These are phyloP conservation scores for Argyrosomus japonicus DNA, from an alignment of 2,113 vertebrate genomes.

Conservation along the genomic window DNA sequence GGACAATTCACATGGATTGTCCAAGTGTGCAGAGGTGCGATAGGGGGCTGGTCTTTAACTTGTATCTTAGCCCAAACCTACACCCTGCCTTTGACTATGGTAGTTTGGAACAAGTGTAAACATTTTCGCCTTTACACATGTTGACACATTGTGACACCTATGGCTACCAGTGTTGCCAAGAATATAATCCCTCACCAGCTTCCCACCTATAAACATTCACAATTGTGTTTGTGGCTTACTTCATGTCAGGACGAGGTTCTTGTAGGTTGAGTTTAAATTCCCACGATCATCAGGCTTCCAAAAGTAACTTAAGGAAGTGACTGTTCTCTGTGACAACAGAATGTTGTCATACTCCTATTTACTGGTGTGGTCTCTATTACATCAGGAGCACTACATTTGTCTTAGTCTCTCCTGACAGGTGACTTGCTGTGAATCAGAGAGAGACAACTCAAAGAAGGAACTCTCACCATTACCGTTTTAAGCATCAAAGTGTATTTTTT, in stretches of 20 bases:
- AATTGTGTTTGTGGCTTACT: not conserved
- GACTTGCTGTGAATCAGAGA: slow-evolving; percentile 5
- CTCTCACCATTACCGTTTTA: not conserved
- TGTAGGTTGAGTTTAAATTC: no score
- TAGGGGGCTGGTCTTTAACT: no score
- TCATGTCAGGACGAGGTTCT: no score
- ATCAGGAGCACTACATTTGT: not conserved
- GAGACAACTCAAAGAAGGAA: not conserved
- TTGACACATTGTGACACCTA: no score
- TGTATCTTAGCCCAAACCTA: no score
- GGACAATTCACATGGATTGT: no score
- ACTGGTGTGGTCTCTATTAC: not conserved
- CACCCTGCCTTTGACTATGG: no score
- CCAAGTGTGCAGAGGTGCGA: no score
- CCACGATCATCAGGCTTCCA: not conserved
- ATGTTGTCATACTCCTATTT: slow-evolving; percentile 14
- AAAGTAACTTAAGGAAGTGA: not conserved
- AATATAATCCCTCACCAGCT: no score
- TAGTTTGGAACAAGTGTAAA: not conserved
- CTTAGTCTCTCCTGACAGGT: slow-evolving; percentile 15
- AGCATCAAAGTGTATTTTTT: not conserved
- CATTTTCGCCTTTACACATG: no score
- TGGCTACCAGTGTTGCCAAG: no score
- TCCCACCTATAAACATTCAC: not conserved
- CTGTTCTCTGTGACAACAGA: slow-evolving; percentile 4